Percentiles rank a stretch among this genome's conserved stretches.
These are phyloP conservation scores for Heliconius hewitsoni DNA, from an alignment of 1,140 invertebrate species.

Conservation along the genomic window DNA sequence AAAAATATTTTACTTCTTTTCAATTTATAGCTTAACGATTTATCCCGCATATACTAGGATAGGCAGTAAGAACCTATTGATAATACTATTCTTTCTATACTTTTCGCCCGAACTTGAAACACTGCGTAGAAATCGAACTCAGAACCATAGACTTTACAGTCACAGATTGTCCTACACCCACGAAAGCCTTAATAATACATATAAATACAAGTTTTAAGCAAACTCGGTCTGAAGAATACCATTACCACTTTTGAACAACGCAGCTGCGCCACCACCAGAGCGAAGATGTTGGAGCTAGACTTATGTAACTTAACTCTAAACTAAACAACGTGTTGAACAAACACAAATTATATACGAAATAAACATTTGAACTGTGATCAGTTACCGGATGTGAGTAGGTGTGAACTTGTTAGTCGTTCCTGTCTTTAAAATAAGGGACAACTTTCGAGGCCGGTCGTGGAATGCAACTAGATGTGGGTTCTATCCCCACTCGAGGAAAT, in stretches of 20 bases:
- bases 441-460: no score
- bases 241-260: conserved; percentile 2
- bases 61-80: no score
- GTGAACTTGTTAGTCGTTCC: not conserved
- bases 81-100: no score
- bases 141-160: no score
- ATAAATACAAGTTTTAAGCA: not conserved
- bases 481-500: no score
- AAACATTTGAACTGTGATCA: not conserved
- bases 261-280: not conserved
- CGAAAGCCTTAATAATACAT: not conserved
- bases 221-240: not conserved
- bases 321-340: not conserved
- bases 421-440: not conserved
- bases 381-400: not conserved
- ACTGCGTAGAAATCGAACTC: no score
- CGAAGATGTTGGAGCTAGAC: not conserved
- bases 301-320: not conserved
- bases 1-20: no score
- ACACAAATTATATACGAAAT: conserved; percentile 8
- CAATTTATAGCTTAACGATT: no score
- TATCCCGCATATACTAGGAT: no score
- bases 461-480: no score
- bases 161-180: no score
- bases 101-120: no score